A percentile compares a stretch with the other conserved stretches of the same genome.
Evolutionary conservation across 1,140 invertebrate species (phyloP).

Genomic region (Sweltsa coloradensis): DNA sequence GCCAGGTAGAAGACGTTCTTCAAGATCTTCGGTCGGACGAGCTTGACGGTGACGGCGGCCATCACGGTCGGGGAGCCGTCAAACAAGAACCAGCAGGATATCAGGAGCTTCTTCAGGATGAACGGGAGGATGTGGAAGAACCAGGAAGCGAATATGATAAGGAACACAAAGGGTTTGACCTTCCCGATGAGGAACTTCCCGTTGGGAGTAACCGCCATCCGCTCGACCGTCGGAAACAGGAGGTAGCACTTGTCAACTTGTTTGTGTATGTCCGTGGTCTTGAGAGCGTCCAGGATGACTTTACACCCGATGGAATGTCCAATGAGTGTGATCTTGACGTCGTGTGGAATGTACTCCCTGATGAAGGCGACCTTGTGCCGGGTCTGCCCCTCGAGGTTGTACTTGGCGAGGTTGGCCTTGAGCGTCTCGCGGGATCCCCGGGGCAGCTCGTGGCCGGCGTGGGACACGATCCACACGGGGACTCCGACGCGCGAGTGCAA

Average conservation of each 20-base stretch:
- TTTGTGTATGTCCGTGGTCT: conserved; percentile 34
- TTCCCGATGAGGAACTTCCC: conserved; percentile 45
- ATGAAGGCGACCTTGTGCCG: conserved; percentile 71
- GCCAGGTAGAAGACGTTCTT: conserved; percentile 43
- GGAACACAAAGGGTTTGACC: conserved; percentile 35
- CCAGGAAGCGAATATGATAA: conserved; percentile 42
- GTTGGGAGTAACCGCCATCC: conserved; percentile 56
- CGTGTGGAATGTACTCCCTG: conserved; percentile 49
- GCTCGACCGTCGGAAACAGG: conserved; percentile 71
- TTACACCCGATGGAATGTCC: conserved; percentile 79
- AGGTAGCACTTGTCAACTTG: conserved; percentile 46
- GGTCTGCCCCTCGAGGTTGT: conserved; percentile 60
- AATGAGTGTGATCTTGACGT: conserved; percentile 56
- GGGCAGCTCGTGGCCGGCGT: conserved; percentile 40
- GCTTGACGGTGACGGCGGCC: conserved; percentile 32
- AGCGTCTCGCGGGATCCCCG: conserved; percentile 29
- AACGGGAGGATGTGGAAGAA: conserved; percentile 45
- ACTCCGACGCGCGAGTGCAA: conserved; percentile 41
- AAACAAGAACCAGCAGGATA: conserved; percentile 34
- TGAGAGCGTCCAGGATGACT: conserved; percentile 61
- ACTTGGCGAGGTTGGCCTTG: conserved; percentile 39
- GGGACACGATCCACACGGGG: conserved; percentile 61
- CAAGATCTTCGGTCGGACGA: conserved; percentile 37
- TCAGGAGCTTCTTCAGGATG: conserved; percentile 33
- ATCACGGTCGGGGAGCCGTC: conserved; percentile 23